Percentiles rank a stretch among this genome's conserved stretches.
phyloP scores from a whole-genome alignment of 2,113 vertebrate species.

The Triplophysa rosa region DNA sequence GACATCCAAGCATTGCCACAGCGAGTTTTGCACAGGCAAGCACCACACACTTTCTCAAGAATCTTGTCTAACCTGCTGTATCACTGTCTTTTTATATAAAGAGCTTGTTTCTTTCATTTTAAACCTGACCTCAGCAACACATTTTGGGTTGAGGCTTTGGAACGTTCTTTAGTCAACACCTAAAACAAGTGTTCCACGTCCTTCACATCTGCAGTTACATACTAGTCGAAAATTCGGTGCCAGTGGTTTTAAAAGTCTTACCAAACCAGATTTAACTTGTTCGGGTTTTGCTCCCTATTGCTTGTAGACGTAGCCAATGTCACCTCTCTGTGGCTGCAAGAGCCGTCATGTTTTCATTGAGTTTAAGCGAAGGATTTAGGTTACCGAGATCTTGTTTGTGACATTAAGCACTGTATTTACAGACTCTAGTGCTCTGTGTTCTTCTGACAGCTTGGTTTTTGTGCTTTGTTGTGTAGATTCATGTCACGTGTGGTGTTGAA shows the following conservation, averaged over 20 bases:
- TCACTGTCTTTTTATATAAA: neutral
- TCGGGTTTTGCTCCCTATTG: slow-evolving; percentile 20
- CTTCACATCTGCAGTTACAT: slow-evolving; percentile 45
- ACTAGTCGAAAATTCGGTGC: neutral
- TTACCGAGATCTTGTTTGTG: neutral
- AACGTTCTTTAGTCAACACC: slow-evolving; percentile 7
- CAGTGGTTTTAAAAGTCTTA: slow-evolving; percentile 15
- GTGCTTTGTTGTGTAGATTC: neutral
- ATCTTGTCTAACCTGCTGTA: neutral
- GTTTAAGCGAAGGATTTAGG: neutral
- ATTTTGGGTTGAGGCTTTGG: slow-evolving; percentile 9
- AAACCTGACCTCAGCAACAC: slow-evolving; percentile 4
- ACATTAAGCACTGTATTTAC: neutral
- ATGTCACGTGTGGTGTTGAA: neutral
- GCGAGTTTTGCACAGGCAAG: neutral
- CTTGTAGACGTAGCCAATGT: neutral
- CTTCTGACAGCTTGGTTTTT: neutral
- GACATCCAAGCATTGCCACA: neutral
- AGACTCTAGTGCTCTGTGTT: neutral
- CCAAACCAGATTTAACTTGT: slow-evolving; percentile 30
- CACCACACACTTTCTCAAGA: neutral
- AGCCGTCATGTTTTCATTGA: neutral
- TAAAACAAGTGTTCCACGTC: slow-evolving; percentile 6
- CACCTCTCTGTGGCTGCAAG: neutral
- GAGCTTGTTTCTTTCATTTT: neutral